phyloP scores from a whole-genome alignment of 2,797 vertebrate species.

The Myotis daubentonii region DNA sequence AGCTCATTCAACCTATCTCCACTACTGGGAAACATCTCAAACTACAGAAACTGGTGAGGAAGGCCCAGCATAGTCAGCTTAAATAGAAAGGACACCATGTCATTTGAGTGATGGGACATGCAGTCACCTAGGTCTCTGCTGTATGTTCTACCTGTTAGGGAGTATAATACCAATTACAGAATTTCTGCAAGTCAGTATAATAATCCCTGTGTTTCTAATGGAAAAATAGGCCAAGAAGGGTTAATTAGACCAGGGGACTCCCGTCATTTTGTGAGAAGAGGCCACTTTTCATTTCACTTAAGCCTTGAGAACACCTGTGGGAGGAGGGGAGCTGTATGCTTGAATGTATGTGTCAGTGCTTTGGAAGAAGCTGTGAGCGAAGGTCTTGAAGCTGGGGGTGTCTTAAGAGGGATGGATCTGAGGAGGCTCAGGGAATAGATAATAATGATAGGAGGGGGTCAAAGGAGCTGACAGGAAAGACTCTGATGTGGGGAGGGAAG shows the following conservation, averaged over 20 bases:
- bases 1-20: neutral
- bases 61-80: neutral
- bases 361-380: constrained; percentile 41
- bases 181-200: constrained; percentile 14
- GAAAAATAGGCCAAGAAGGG: constrained; percentile 50
- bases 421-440: neutral
- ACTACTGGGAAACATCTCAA: neutral
- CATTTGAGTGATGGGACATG: neutral
- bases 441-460: neutral
- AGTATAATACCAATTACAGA: constrained; percentile 1
- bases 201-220: constrained; percentile 26
- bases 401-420: neutral
- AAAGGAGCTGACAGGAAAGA: constrained; percentile 36
- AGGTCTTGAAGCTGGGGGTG: neutral
- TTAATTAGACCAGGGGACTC: constrained; percentile 55
- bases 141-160: constrained; percentile 21
- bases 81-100: neutral
- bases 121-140: neutral
- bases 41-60: neutral
- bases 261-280: neutral
- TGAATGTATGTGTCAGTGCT: neutral
- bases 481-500: neutral
- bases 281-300: constrained; percentile 52
- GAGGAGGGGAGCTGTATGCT: accelerated
- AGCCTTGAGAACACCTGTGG: constrained; percentile 1